Conservation (phyloP, 1,140 invertebrate species). For the Drosophila triauraria region DNA sequence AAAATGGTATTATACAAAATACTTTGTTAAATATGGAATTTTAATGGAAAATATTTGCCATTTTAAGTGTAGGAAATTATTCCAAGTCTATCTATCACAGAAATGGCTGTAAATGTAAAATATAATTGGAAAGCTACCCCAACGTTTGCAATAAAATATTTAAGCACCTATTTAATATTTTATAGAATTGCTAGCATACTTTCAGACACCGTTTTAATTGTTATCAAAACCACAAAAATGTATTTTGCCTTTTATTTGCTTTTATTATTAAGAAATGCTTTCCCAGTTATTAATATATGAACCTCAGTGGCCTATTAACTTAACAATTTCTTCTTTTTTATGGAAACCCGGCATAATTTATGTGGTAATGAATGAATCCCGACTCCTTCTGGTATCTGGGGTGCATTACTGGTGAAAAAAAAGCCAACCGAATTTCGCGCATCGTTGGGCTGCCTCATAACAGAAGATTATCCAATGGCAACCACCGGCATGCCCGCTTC, state of each 20-base stretch:
- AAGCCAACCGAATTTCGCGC: conserved; percentile 30
- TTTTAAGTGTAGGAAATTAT: too few species aligned
- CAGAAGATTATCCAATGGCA: conserved; percentile 78
- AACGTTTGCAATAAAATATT: too few species aligned
- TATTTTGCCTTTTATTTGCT: not conserved
- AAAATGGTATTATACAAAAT: too few species aligned
- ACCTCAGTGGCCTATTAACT: not conserved
- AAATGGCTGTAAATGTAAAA: too few species aligned
- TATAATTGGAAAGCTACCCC: too few species aligned
- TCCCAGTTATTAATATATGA: not conserved
- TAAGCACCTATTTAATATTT: too few species aligned
- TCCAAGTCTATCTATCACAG: too few species aligned
- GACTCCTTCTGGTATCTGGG: not conserved
- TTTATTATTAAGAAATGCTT: not conserved
- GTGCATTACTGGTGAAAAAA: not conserved
- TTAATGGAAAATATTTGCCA: too few species aligned
- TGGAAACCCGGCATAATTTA: not conserved
- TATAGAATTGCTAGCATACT: too few species aligned
- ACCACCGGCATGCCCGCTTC: conserved; percentile 36
- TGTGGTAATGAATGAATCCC: not conserved
- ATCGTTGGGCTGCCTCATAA: conserved; percentile 39
- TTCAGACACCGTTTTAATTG: not conserved
- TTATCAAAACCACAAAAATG: not conserved
- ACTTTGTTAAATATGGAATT: too few species aligned
- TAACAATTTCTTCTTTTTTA: not conserved